These are phyloP conservation scores for Octodon degus DNA, from an alignment of 2,113 vertebrate genomes.

Conservation along the genomic window DNA sequence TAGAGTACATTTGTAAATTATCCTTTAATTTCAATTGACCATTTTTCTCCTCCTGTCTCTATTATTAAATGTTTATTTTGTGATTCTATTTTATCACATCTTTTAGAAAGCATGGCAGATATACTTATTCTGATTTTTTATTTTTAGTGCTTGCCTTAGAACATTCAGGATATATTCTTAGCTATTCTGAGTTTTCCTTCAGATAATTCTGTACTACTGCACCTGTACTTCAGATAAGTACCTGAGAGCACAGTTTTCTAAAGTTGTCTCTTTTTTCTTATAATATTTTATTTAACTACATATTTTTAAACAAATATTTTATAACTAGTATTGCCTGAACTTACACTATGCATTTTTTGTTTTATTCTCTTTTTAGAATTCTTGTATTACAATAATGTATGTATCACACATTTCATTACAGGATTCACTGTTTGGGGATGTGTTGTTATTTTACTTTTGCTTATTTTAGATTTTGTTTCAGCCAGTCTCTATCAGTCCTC, in stretches of 20 bases:
- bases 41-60: background rate
- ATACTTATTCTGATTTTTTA: background rate
- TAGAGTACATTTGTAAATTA: background rate
- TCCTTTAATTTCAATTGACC: background rate
- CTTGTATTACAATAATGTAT: background rate
- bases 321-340: background rate
- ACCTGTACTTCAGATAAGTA: background rate
- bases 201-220: background rate
- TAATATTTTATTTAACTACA: background rate
- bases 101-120: background rate
- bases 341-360: background rate
- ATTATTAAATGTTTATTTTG: background rate
- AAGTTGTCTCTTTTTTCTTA: background rate
- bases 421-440: background rate
- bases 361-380: background rate
- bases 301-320: background rate
- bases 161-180: background rate
- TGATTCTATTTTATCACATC: background rate
- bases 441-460: background rate
- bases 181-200: background rate
- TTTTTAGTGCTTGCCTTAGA: background rate
- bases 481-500: background rate
- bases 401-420: background rate
- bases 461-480: background rate
- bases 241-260: background rate